A percentile compares a stretch with the other conserved stretches of the same genome.
These are phyloP conservation scores for Agrotis exclamationis DNA, from an alignment of 2,888 invertebrate genomes.

Conservation along the genomic window DNA sequence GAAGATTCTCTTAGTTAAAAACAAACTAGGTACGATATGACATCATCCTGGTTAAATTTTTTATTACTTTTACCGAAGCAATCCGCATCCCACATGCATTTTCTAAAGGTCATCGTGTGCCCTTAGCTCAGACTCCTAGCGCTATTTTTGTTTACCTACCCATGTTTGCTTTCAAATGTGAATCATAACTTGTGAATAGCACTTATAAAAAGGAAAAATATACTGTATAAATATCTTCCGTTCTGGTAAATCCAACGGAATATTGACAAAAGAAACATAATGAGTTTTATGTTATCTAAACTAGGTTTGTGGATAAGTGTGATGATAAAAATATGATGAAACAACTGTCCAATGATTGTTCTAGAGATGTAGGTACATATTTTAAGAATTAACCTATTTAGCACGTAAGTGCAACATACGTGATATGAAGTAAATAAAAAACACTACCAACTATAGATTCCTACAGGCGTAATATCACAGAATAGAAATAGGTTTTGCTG, in stretches of 20 bases:
- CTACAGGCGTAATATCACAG: too few relatives aligned
- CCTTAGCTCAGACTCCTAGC: not conserved
- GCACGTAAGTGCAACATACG: conserved; percentile 23
- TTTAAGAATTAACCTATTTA: conserved; percentile 16
- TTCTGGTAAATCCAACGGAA: not conserved
- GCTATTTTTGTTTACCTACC: conserved; percentile 1
- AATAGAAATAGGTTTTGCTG: too few relatives aligned
- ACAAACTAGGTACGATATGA: too few relatives aligned
- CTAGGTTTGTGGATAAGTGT: conserved; percentile 16
- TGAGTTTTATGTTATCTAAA: conserved; percentile 26
- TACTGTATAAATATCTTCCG: not conserved
- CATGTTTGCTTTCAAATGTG: not conserved
- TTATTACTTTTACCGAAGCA: not conserved
- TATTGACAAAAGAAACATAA: conserved; percentile 10
- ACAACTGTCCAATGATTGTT: not conserved
- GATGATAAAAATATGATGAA: conserved; percentile 32
- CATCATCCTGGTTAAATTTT: not conserved
- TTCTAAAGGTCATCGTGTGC: conserved; percentile 13
- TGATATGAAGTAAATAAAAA: not conserved
- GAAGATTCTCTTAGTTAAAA: too few relatives aligned
- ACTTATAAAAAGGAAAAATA: conserved; percentile 2
- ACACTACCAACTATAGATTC: too few relatives aligned
- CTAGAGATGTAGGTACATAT: conserved; percentile 6
- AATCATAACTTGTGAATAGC: not conserved
- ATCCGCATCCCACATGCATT: conserved; percentile 1